Evolutionary conservation across 2,888 invertebrate species (phyloP).

Genomic region (Latheticus oryzae): DNA sequence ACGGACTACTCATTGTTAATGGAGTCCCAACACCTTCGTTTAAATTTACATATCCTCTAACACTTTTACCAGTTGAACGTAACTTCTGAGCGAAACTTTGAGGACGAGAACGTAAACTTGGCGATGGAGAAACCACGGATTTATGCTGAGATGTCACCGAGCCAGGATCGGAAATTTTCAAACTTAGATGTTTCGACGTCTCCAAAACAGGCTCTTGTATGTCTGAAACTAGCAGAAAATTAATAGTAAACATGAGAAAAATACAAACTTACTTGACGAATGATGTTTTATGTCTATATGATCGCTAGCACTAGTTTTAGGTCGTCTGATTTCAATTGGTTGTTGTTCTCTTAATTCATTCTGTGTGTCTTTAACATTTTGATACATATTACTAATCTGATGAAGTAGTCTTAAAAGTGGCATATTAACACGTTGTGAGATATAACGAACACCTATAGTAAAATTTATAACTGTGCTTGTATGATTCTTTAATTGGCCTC

Average conservation of each 20-base stretch:
- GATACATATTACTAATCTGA: slow-evolving; percentile 98
- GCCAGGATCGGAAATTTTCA: slow-evolving; percentile 63
- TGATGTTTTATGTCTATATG: slow-evolving; percentile 70
- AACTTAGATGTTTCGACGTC: slow-evolving; percentile 64
- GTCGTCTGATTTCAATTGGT: slow-evolving; percentile 63
- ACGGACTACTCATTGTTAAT: slow-evolving; percentile 73
- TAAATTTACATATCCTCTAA: slow-evolving; percentile 86
- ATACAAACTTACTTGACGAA: slow-evolving; percentile 68
- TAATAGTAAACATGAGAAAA: background rate
- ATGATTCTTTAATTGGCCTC: slow-evolving; percentile 89
- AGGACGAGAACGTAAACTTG: slow-evolving; percentile 74
- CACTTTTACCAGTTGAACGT: slow-evolving; percentile 85
- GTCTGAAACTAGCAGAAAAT: slow-evolving; percentile 70
- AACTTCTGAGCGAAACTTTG: slow-evolving; percentile 91
- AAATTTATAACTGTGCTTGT: slow-evolving; percentile 94
- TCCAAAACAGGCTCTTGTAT: slow-evolving; percentile 71
- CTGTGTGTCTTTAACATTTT: slow-evolving; percentile 95
- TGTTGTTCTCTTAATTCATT: slow-evolving; percentile 86
- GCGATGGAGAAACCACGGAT: slow-evolving; percentile 68
- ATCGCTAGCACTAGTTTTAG: slow-evolving; percentile 63
- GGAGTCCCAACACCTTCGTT: slow-evolving; percentile 81
- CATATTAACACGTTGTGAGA: slow-evolving; percentile 97
- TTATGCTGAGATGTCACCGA: slow-evolving; percentile 60
- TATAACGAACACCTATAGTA: slow-evolving; percentile 84
- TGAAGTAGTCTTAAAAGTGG: slow-evolving; percentile 90